phyloP scores from a whole-genome alignment of 2,888 invertebrate genomes.

The Acleris sparsana region DNA sequence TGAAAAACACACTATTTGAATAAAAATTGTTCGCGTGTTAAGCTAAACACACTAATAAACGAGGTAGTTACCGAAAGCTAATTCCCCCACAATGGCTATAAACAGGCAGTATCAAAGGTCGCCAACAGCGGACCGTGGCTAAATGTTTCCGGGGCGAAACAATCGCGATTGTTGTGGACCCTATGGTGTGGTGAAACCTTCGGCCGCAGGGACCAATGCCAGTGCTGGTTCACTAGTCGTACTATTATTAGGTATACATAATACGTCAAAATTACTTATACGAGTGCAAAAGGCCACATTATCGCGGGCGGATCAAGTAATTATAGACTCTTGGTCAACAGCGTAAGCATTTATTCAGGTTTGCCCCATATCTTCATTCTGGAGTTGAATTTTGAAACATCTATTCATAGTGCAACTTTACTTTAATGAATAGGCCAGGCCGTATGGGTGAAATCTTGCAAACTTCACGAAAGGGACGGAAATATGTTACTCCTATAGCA shows the following conservation, averaged over 20 bases:
- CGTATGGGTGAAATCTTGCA: too few relatives aligned
- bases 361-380: too few relatives aligned
- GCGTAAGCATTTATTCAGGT: too few relatives aligned
- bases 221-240: conserved; percentile 55
- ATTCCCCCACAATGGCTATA: conserved; percentile 40
- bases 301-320: too few relatives aligned
- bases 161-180: conserved; percentile 64
- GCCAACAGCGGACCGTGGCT: conserved; percentile 67
- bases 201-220: conserved; percentile 76
- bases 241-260: conserved; percentile 9
- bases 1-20: not conserved
- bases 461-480: too few relatives aligned
- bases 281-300: too few relatives aligned
- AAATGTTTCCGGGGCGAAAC: conserved; percentile 77
- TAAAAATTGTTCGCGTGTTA: conserved; percentile 3
- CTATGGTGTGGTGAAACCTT: conserved; percentile 72
- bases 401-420: too few relatives aligned
- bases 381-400: too few relatives aligned
- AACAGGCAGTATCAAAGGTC: conserved; percentile 56
- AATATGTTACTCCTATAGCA: too few relatives aligned
- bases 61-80: conserved; percentile 37
- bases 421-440: too few relatives aligned
- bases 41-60: conserved; percentile 21
- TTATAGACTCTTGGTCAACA: too few relatives aligned
- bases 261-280: not conserved